A percentile compares a stretch with the other conserved stretches of the same genome.
phyloP scores from a whole-genome alignment of 1,140 invertebrate species.

The Bombus affinis region DNA sequence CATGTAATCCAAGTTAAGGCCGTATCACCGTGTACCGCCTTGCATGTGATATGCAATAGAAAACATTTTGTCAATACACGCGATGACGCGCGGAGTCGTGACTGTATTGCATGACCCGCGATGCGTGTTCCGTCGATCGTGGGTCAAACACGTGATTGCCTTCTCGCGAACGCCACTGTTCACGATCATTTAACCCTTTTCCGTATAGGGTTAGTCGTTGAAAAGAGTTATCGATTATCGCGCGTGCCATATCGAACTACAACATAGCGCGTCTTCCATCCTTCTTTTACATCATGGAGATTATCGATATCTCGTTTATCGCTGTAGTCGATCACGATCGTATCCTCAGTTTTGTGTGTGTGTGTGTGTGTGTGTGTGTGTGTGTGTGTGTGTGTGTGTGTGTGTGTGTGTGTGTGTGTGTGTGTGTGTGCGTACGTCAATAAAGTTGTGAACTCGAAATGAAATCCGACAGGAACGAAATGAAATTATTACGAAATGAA shows the following conservation, averaged over 20 bases:
- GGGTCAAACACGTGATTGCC: conserved; percentile 50
- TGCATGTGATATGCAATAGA: conserved; percentile 52
- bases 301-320: neutral
- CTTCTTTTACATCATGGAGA: neutral
- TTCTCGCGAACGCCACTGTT: conserved; percentile 20
- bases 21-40: conserved; percentile 45
- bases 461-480: neutral
- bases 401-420: rapidly evolving
- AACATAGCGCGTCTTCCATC: neutral
- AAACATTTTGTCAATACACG: conserved; percentile 55
- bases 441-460: conserved; percentile 13
- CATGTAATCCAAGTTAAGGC: conserved; percentile 22
- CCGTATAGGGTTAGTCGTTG: conserved; percentile 9
- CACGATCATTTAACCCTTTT: conserved; percentile 32
- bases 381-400: no score
- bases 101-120: conserved; percentile 44
- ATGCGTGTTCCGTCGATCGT: conserved; percentile 49
- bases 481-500: neutral
- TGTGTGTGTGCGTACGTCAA: neutral
- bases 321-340: neutral
- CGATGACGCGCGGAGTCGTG: conserved; percentile 39
- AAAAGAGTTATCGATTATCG: conserved; percentile 23
- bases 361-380: rapidly evolving
- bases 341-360: neutral
- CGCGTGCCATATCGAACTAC: neutral